Conservation (phyloP, 2,797 vertebrate species). For the Notolepis coatsorum region DNA sequence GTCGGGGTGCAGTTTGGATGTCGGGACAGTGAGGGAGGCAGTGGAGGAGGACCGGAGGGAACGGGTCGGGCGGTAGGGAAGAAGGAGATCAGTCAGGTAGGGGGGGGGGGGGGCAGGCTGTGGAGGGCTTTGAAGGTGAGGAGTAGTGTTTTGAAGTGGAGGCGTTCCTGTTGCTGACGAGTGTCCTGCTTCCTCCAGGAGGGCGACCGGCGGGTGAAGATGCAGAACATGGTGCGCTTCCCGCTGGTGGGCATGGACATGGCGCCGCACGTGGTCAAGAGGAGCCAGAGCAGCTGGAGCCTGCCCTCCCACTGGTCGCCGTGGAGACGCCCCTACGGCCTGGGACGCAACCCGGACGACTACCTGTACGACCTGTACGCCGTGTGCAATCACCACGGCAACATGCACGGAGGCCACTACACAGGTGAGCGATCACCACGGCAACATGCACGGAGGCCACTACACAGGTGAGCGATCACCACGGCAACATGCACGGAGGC, state of each 20-base stretch:
- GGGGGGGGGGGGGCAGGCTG: no score
- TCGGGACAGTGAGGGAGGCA: no score
- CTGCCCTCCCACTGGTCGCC: slow-evolving; percentile 98
- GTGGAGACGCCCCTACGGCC: slow-evolving; percentile 95
- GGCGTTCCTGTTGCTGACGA: not conserved
- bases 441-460: slow-evolving; percentile 98
- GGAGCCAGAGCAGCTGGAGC: slow-evolving; percentile 99
- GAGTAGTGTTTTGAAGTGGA: not conserved
- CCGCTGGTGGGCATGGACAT: slow-evolving; percentile 96
- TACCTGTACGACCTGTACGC: slow-evolving; percentile 97
- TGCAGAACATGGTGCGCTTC: slow-evolving; percentile 97
- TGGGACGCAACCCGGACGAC: slow-evolving; percentile 96
- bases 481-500: slow-evolving; percentile 96
- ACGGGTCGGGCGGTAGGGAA: no score
- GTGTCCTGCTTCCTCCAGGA: no score
- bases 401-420: slow-evolving; percentile 98
- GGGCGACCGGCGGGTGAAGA: slow-evolving; percentile 93
- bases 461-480: slow-evolving; percentile 88
- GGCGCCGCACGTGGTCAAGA: slow-evolving; percentile 97
- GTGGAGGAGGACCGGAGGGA: no score
- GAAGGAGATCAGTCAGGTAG: no score
- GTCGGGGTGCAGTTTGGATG: no score
- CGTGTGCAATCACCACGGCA: slow-evolving; percentile 98
- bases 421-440: slow-evolving; percentile 85
- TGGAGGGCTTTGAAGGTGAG: no score